Conservation (phyloP, 2,888 invertebrate species). For the Iphiclides podalirius region DNA sequence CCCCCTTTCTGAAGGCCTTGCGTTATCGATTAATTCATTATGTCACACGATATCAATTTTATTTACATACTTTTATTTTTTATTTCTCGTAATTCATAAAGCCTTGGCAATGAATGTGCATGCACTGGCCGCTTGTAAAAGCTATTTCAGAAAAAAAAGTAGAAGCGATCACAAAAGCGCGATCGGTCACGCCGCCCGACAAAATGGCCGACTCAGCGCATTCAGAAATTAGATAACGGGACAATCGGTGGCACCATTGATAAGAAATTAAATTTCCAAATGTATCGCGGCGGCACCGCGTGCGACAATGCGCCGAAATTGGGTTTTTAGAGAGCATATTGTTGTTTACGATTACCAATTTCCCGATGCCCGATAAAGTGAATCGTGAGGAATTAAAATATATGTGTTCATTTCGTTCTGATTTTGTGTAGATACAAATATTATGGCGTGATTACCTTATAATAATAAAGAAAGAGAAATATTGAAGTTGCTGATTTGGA, state of each 20-base stretch:
- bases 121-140: neutral
- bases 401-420: neutral
- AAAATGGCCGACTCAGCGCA: slow-evolving; percentile 33
- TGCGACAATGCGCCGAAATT: slow-evolving; percentile 52
- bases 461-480: too few species aligned
- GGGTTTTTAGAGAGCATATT: slow-evolving; percentile 58
- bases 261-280: slow-evolving; percentile 56
- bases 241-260: slow-evolving; percentile 54
- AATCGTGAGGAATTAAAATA: neutral
- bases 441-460: neutral
- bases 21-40: too few species aligned
- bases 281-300: slow-evolving; percentile 37
- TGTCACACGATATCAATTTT: too few species aligned
- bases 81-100: too few species aligned
- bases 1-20: too few species aligned
- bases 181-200: slow-evolving; percentile 44
- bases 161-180: slow-evolving; percentile 10
- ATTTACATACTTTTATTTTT: too few species aligned
- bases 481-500: too few species aligned
- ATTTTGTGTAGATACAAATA: neutral
- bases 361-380: slow-evolving; percentile 39
- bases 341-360: slow-evolving; percentile 36
- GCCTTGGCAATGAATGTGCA: too few species aligned
- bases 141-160: neutral
- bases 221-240: slow-evolving; percentile 67